Base-by-base conservation (phyloP, 2,113 vertebrate genomes). In the Labrus mixtus region DNA sequence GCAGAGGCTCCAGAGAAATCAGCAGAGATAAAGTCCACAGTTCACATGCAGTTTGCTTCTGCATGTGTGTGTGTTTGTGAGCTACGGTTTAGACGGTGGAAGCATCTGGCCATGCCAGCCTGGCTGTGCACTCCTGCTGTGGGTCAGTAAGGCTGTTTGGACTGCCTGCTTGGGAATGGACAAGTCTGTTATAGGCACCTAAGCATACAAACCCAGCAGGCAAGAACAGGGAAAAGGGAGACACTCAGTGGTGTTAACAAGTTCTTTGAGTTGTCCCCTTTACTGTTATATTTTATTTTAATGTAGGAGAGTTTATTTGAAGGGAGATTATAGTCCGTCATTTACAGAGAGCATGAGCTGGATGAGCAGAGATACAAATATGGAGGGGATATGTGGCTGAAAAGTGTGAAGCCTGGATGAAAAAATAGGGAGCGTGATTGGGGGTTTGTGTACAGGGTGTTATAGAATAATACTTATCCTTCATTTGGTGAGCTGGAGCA, bases 131-230 rank as follows among this genome's bases (percentile, higher is more conserved):
- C 51, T 83, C 76, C 79, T 79, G 85, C 85, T 79, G 84, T 72
- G 75, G 83, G 80, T 87, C 84, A 87, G 73, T 78, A 85, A 62
- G 81, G 59, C 88, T 88, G 70, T 84, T 89, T 78, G 84, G 81
- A 87, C 85, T 55, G 61, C 65, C 82, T 78, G 68, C 79, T 80
- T 41, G 43, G 58, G 74, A 79, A 63, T 85, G 81, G 89, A 88
- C 87, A 83, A 83, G 80, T 87, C 82, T 90, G 63, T 87, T 86
- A 72, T 69, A 88, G 60, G 79, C 76, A 67, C 78, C 86, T 74
- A 83, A 87, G 68, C 78, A 84, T 70, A 90, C 80, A 84, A 57
- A 84, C 67, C 74, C 83, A 87, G 74, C 88, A 82, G 77, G 62
- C 78, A 73, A 68, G 48, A 73, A 60, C 83, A 81, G 73, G 82